Conservation (phyloP, 1,140 invertebrate species). For the Euwallacea similis region DNA sequence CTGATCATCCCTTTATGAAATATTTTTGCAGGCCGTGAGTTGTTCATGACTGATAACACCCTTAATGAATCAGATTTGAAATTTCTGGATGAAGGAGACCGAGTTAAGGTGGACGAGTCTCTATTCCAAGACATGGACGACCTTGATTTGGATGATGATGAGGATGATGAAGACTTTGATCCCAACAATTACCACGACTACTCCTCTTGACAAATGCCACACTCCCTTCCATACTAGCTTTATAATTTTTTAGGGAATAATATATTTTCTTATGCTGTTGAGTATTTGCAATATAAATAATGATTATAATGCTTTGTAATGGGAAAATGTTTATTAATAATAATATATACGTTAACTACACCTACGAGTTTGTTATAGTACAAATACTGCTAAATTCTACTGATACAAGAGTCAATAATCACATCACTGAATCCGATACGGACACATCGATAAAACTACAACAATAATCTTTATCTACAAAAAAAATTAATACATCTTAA, state of each 20-base stretch:
- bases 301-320: neutral
- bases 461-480: conserved; percentile 42
- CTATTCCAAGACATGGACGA: conserved; percentile 92
- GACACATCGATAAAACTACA: conserved; percentile 41
- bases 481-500: conserved; percentile 37
- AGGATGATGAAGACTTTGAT: conserved; percentile 64
- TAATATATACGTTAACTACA: conserved; percentile 16
- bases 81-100: conserved; percentile 89
- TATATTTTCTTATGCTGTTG: neutral
- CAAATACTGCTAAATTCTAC: conserved; percentile 38
- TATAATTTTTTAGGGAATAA: neutral
- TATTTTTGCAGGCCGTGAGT: conserved; percentile 69
- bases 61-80: conserved; percentile 94
- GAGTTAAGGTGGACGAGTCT: conserved; percentile 91
- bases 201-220: conserved; percentile 30
- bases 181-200: conserved; percentile 41
- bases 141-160: conserved; percentile 82
- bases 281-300: neutral
- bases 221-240: neutral
- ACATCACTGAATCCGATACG: conserved; percentile 46
- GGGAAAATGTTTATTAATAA: conserved; percentile 38
- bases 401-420: conserved; percentile 45
- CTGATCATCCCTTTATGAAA: neutral
- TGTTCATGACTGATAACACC: conserved; percentile 90
- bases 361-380: conserved; percentile 23